Percentiles rank a stretch among this genome's conserved stretches.
phyloP scores from a whole-genome alignment of 2,113 vertebrate species.

The Platichthys stellatus region DNA sequence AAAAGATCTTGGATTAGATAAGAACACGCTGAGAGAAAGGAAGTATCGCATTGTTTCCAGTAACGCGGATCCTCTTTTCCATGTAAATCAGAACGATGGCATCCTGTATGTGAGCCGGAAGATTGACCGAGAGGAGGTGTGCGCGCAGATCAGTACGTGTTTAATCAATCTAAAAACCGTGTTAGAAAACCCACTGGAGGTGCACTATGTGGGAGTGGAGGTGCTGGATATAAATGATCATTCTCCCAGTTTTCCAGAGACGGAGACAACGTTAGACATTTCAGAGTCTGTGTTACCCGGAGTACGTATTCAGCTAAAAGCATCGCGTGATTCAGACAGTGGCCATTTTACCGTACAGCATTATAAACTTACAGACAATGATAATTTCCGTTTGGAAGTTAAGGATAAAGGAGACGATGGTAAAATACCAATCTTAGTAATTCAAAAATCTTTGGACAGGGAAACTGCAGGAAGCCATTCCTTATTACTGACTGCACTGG shows the following conservation, averaged over 20 bases:
- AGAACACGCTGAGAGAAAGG: constrained; percentile 51
- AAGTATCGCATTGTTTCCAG: constrained; percentile 72
- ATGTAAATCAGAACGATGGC: constrained; percentile 73
- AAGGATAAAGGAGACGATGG: constrained; percentile 54
- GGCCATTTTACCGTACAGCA: constrained; percentile 64
- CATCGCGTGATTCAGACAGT: constrained; percentile 65
- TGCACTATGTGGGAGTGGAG: constrained; percentile 72
- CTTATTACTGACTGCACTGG: constrained; percentile 60
- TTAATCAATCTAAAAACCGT: constrained; percentile 74
- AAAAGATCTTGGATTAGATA: constrained; percentile 77
- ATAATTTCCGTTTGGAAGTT: constrained; percentile 50
- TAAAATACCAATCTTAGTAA: constrained; percentile 68
- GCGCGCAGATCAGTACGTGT: constrained; percentile 59
- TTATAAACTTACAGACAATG: constrained; percentile 58
- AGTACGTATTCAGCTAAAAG: constrained; percentile 54
- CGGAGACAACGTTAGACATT: constrained; percentile 61
- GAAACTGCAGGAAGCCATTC: constrained; percentile 26
- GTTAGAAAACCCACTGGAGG: constrained; percentile 77
- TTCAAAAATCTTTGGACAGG: constrained; percentile 65
- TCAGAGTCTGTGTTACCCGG: constrained; percentile 65
- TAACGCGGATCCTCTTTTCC: constrained; percentile 51
- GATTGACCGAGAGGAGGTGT: constrained; percentile 78
- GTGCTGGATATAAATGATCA: constrained; percentile 80
- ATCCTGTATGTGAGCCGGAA: constrained; percentile 64
- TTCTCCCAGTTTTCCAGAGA: constrained; percentile 66